These are phyloP conservation scores for Panagrolaimus sp. DNA, from an alignment of 1,140 invertebrate species.

Conservation along the genomic window DNA sequence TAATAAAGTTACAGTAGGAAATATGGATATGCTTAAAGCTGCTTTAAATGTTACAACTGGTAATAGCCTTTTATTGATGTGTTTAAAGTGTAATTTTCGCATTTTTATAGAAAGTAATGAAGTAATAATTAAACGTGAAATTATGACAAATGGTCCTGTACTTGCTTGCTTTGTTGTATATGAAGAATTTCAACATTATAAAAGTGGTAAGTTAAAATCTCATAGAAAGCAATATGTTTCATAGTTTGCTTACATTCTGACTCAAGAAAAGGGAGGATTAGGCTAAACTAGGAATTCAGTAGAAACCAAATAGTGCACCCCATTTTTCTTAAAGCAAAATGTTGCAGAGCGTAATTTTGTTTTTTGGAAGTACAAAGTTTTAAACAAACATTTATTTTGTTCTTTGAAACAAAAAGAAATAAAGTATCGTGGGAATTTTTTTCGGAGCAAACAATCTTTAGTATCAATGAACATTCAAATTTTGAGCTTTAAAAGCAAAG, in stretches of 20 bases:
- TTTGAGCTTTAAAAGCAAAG: too few relatives aligned
- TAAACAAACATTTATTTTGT: too few relatives aligned
- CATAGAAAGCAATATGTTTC: too few relatives aligned
- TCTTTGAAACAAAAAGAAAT: too few relatives aligned
- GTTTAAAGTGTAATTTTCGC: background rate
- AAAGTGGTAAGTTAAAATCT: conserved; percentile 34
- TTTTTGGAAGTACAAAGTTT: background rate
- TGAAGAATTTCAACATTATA: conserved; percentile 48
- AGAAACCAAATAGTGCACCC: too few relatives aligned
- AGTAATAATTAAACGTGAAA: conserved; percentile 36
- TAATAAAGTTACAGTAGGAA: background rate
- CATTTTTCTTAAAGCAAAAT: too few relatives aligned
- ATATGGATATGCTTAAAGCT: background rate
- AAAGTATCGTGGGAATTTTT: too few relatives aligned
- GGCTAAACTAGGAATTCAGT: too few relatives aligned
- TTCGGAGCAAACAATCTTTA: too few relatives aligned
- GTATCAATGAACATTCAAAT: too few relatives aligned
- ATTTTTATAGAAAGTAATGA: conserved; percentile 29
- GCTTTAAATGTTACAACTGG: background rate
- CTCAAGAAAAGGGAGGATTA: too few relatives aligned
- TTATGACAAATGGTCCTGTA: conserved; percentile 40
- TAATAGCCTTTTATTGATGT: background rate
- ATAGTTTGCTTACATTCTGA: background rate
- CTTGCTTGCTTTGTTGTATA: conserved; percentile 43
- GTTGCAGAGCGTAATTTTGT: too few relatives aligned